These are phyloP conservation scores for Gobiocypris rarus DNA, from an alignment of 2,113 vertebrate species.

Conservation along the genomic window DNA sequence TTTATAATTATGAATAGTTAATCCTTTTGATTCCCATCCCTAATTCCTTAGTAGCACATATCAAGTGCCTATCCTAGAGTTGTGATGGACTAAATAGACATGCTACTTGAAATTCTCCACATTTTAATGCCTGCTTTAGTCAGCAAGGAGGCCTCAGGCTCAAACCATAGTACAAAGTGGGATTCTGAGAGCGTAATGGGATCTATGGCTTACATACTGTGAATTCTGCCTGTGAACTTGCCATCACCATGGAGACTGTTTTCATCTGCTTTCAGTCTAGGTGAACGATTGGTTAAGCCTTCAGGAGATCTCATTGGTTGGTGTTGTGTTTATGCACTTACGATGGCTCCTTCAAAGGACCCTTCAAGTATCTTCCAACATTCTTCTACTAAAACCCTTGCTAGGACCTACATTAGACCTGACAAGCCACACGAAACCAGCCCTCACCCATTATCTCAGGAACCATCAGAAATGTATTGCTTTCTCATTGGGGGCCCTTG, in stretches of 20 bases:
- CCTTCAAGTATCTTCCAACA: conserved; percentile 1
- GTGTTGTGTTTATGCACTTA: conserved; percentile 26
- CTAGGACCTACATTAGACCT: background rate
- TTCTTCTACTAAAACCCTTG: conserved; percentile 1
- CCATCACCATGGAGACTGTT: conserved; percentile 58
- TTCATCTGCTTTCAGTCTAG: conserved; percentile 47
- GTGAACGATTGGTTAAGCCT: conserved; percentile 42
- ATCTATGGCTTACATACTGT: conserved; percentile 22
- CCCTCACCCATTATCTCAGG: conserved; percentile 19
- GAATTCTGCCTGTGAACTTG: conserved; percentile 40
- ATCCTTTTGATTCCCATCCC: background rate
- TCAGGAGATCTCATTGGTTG: conserved; percentile 47
- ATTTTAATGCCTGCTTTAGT: conserved; percentile 20
- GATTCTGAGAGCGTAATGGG: background rate
- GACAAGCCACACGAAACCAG: background rate
- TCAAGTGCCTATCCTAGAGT: background rate
- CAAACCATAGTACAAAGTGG: background rate
- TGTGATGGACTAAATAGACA: background rate
- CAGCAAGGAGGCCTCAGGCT: background rate
- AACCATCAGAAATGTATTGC: conserved; percentile 9
- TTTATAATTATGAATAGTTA: background rate
- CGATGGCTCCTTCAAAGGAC: conserved; percentile 5
- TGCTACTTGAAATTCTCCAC: background rate
- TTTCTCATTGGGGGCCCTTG: background rate
- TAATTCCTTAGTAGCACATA: background rate